These are phyloP conservation scores for Conger conger DNA, from an alignment of 2,113 vertebrate genomes.

Conservation along the genomic window DNA sequence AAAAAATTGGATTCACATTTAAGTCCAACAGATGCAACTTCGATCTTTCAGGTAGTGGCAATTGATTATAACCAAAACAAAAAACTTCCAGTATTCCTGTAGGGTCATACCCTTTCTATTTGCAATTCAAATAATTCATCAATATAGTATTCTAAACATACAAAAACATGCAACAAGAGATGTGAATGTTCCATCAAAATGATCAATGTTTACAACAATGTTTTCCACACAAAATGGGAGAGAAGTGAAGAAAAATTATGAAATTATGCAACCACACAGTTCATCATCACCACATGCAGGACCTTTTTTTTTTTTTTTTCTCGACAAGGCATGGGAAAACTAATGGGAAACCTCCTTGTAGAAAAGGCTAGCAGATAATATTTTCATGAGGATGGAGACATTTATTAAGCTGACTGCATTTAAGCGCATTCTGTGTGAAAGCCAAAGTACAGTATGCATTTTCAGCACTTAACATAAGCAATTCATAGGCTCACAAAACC, in stretches of 20 bases:
- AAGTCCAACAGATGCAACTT: neutral
- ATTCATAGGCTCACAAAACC: neutral
- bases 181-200: neutral
- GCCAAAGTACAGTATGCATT: slow-evolving; percentile 1
- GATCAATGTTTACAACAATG: neutral
- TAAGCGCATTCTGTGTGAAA: neutral
- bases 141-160: neutral
- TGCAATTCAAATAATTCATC: neutral
- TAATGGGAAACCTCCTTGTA: neutral
- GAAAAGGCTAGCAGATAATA: neutral
- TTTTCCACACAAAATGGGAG: neutral
- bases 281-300: neutral
- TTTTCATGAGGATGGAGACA: neutral
- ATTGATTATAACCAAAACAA: neutral
- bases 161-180: neutral
- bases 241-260: neutral
- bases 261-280: neutral
- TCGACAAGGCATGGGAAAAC: too few species aligned
- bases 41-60: neutral
- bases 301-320: neutral
- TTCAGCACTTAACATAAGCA: neutral
- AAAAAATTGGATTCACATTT: neutral
- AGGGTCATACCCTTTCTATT: neutral
- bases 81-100: neutral
- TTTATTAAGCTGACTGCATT: neutral